Evolutionary conservation across 2,113 vertebrate species (phyloP), one percentile per base, ranked within the genome.

Genomic region (Catharus fuscescens): DNA sequence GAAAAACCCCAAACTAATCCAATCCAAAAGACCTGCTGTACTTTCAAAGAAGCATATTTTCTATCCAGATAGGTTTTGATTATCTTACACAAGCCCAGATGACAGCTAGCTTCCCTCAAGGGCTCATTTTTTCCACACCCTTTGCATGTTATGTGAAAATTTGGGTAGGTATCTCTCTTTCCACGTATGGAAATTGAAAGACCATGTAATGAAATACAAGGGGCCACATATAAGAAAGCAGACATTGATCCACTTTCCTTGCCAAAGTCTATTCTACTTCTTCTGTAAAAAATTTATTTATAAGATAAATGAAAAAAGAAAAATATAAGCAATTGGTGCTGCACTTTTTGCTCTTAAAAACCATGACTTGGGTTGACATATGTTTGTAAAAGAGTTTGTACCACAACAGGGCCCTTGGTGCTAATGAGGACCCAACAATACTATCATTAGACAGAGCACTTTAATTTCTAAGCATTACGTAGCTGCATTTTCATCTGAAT

Each of bases 381-480:
- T 14, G 34, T 65, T 88, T 62, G 6, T 47, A 52, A 26, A 88
- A 86, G 52, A 3, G 14, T 91, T 79, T 90, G 42, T 59, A 54
- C 61, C 54, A 91, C 59, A 91, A 64, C 45, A 89, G 16, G 48
- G 77, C 31, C n/a, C 57, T 78, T 13, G 5, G 20, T 20, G 23
- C 42, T 95, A 77, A 90, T 54, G 53, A 89, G 66, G 53, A 47
- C 65, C 66, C 57, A 13, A 60, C 25, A 61, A 73, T 29, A 66
- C 70, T 80, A 70, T 50, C 59, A 86, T 80, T 77, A 95, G 31
- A 40, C 18, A 45, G 34, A 28, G 34, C 11, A 34, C 47, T 94
- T 90, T 50, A 61, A 95, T 90, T 96, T 92, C 38, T 82, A 94
- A 93, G 66, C 36, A 70, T 48, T 48, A 76, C 6, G 52, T 1